A percentile compares a stretch with the other conserved stretches of the same genome.
Evolutionary conservation across 2,888 invertebrate genomes (phyloP).

Genomic region (Odontocolon sp.): DNA sequence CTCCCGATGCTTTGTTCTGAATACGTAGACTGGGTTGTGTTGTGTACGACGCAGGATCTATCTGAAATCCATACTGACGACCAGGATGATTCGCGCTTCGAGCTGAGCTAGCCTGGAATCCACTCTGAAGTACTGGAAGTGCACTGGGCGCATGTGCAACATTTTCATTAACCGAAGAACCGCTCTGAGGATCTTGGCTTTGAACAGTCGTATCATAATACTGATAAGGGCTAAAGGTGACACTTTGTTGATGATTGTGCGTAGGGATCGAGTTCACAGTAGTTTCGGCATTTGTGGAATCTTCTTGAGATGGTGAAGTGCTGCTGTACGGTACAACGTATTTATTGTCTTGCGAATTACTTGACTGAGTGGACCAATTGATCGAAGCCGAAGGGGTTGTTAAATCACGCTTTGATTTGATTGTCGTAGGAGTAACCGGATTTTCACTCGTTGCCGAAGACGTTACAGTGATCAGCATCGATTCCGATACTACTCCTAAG

Average conservation of each 20-base stretch:
- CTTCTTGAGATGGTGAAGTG: background rate
- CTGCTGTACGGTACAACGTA: conserved; percentile 18
- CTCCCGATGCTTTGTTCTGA: background rate
- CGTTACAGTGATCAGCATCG: background rate
- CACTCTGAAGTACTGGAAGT: conserved; percentile 14
- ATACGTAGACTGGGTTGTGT: conserved; percentile 12
- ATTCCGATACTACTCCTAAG: conserved; percentile 10
- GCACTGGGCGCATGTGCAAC: background rate
- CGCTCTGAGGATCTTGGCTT: background rate
- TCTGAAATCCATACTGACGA: background rate
- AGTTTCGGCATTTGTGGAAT: conserved; percentile 4
- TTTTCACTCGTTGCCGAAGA: conserved; percentile 12
- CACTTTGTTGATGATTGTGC: background rate
- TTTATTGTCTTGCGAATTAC: background rate
- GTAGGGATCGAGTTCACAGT: conserved; percentile 7
- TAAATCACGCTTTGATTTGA: conserved; percentile 28
- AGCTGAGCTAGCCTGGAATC: conserved; percentile 24
- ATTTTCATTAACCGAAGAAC: background rate
- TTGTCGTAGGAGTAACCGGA: background rate
- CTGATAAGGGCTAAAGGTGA: conserved; percentile 33
- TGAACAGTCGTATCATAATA: background rate
- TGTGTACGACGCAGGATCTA: background rate
- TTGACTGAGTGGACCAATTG: conserved; percentile 17
- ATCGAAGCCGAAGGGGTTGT: conserved; percentile 13
- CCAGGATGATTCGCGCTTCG: background rate